These are phyloP conservation scores for Nomia melanderi DNA, from an alignment of 1,140 invertebrate genomes.

Conservation along the genomic window DNA sequence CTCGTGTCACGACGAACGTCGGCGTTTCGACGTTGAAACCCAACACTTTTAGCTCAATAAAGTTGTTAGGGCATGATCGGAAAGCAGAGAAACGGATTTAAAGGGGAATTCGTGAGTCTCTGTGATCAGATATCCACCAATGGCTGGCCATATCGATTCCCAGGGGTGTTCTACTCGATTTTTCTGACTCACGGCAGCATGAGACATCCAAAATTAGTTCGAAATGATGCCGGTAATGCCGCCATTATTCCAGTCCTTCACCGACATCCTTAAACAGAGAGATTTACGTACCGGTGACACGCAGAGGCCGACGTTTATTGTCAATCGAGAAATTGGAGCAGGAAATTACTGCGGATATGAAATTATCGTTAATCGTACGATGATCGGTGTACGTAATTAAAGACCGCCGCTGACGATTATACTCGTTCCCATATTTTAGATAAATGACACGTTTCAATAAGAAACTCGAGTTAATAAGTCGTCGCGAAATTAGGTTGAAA, in stretches of 20 bases:
- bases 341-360: constrained; percentile 11
- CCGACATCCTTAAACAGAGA: constrained; percentile 36
- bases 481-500: not conserved
- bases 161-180: not conserved
- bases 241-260: constrained; percentile 40
- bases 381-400: not conserved
- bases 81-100: too few relatives aligned
- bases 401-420: not conserved
- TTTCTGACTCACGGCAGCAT: not conserved
- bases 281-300: constrained; percentile 33
- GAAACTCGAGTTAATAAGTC: not conserved
- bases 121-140: too few relatives aligned
- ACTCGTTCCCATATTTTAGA: too few relatives aligned
- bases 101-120: too few relatives aligned
- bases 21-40: too few relatives aligned
- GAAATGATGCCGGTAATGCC: constrained; percentile 32
- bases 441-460: not conserved
- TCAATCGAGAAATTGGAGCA: constrained; percentile 43
- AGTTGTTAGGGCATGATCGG: too few relatives aligned
- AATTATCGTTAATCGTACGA: not conserved
- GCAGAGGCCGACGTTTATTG: constrained; percentile 31
- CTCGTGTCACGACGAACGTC: not conserved
- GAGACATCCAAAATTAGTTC: constrained; percentile 36
- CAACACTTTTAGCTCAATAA: too few relatives aligned
- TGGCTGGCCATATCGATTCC: not conserved